These are phyloP conservation scores for Tetranychus piercei DNA, from an alignment of 2,888 invertebrate genomes.

Conservation along the genomic window DNA sequence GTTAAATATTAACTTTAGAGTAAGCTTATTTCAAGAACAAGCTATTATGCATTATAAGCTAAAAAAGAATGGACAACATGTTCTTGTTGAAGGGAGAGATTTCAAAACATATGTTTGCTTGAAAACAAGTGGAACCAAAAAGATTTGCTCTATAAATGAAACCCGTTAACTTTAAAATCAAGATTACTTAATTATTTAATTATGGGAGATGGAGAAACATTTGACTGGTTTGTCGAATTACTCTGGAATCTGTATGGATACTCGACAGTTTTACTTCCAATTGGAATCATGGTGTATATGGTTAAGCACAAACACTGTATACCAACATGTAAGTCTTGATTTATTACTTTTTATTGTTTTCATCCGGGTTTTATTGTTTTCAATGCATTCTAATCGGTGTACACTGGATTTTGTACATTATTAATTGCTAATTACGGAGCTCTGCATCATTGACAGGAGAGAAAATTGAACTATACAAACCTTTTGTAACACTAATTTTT, in stretches of 20 bases:
- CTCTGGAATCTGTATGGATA: conserved; percentile 67
- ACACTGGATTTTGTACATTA: too few species aligned
- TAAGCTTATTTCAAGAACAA: too few species aligned
- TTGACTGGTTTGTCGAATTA: conserved; percentile 52
- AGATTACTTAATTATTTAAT: background rate
- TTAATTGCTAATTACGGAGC: background rate
- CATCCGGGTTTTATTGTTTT: background rate
- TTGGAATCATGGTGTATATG: conserved; percentile 31
- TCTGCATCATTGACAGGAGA: background rate
- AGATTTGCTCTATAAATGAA: background rate
- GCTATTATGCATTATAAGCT: too few species aligned
- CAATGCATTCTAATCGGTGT: background rate
- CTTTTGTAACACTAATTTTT: conserved; percentile 3
- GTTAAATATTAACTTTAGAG: too few species aligned
- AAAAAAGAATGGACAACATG: too few species aligned
- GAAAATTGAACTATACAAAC: background rate
- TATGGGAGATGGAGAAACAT: background rate
- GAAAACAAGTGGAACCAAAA: background rate
- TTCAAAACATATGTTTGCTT: background rate
- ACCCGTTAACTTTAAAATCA: background rate
- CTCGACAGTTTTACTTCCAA: conserved; percentile 66
- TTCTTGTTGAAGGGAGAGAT: too few species aligned
- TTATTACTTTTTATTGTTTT: background rate
- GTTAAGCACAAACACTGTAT: conserved; percentile 20
- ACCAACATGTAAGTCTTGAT: conserved; percentile 5